Percentiles rank a stretch among this genome's conserved stretches.
phyloP scores from a whole-genome alignment of 2,113 vertebrate genomes.

The Copsychus sechellarum region DNA sequence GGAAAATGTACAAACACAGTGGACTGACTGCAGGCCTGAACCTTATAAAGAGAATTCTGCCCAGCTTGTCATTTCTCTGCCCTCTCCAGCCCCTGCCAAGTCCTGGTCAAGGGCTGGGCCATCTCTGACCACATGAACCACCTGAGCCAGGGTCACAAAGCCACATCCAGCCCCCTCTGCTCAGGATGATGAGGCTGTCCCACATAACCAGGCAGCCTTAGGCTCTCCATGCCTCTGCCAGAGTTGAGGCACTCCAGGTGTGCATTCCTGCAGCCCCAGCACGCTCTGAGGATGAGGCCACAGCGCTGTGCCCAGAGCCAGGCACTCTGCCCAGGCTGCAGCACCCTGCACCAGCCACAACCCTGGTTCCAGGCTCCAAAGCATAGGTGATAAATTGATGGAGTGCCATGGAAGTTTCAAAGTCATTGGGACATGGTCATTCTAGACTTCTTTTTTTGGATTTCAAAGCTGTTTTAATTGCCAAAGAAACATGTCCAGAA shows the following conservation, averaged over 20 bases:
- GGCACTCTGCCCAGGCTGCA: background rate
- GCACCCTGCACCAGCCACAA: background rate
- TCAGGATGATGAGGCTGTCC: background rate
- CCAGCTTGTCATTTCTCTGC: background rate
- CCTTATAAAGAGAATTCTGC: background rate
- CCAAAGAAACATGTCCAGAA: background rate
- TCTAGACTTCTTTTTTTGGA: background rate
- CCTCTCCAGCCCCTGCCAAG: background rate
- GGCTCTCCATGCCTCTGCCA: background rate
- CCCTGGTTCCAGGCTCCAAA: background rate
- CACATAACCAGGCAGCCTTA: background rate
- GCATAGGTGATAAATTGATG: background rate
- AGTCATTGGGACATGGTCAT: background rate
- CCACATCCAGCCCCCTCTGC: background rate
- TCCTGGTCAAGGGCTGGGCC: background rate
- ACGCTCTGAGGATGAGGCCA: accelerated
- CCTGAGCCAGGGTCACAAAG: background rate
- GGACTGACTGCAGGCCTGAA: background rate
- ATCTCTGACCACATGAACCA: background rate
- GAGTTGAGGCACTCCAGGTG: accelerated
- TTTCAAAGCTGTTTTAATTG: background rate
- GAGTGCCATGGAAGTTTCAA: background rate
- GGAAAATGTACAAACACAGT: accelerated
- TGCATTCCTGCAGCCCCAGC: accelerated
- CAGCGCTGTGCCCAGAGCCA: accelerated